Evolutionary conservation across 2,888 invertebrate genomes (phyloP).

Genomic region (Pyralis farinalis): DNA sequence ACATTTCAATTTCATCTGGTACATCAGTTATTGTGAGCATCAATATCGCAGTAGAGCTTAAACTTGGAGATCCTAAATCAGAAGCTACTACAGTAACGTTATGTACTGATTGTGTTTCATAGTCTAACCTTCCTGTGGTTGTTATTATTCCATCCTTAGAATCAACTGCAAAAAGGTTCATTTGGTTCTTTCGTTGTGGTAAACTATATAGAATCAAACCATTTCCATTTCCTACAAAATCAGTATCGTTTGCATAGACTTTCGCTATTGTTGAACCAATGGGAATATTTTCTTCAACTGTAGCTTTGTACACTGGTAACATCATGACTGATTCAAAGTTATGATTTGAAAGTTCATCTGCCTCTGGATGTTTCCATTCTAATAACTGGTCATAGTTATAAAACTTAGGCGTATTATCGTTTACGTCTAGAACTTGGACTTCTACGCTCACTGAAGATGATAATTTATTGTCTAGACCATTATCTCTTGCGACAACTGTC

Average conservation of each 20-base stretch:
- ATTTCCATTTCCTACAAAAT: slow-evolving; percentile 93
- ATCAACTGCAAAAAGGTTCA: slow-evolving; percentile 88
- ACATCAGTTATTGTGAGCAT: slow-evolving; percentile 85
- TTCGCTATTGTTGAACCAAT: slow-evolving; percentile 87
- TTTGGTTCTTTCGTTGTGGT: slow-evolving; percentile 82
- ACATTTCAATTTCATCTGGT: slow-evolving; percentile 77
- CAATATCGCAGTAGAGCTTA: slow-evolving; percentile 88
- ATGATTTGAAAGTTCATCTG: slow-evolving; percentile 67
- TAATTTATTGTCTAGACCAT: slow-evolving; percentile 82
- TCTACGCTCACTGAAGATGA: slow-evolving; percentile 89
- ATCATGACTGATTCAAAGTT: slow-evolving; percentile 75
- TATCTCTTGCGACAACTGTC: slow-evolving; percentile 87
- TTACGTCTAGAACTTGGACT: slow-evolving; percentile 90
- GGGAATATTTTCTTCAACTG: slow-evolving; percentile 87
- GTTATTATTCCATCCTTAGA: slow-evolving; percentile 92
- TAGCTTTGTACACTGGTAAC: slow-evolving; percentile 89
- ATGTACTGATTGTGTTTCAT: slow-evolving; percentile 83
- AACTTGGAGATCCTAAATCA: slow-evolving; percentile 91
- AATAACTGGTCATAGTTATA: slow-evolving; percentile 86
- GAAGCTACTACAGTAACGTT: slow-evolving; percentile 91
- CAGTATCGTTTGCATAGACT: slow-evolving; percentile 91
- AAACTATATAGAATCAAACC: slow-evolving; percentile 90
- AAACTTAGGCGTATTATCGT: slow-evolving; percentile 91
- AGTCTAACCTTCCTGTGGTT: slow-evolving; percentile 87
- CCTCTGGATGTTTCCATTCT: slow-evolving; percentile 70